Evolutionary conservation across 2,797 vertebrate genomes (phyloP).

Genomic region (Sandelia bainsii): DNA sequence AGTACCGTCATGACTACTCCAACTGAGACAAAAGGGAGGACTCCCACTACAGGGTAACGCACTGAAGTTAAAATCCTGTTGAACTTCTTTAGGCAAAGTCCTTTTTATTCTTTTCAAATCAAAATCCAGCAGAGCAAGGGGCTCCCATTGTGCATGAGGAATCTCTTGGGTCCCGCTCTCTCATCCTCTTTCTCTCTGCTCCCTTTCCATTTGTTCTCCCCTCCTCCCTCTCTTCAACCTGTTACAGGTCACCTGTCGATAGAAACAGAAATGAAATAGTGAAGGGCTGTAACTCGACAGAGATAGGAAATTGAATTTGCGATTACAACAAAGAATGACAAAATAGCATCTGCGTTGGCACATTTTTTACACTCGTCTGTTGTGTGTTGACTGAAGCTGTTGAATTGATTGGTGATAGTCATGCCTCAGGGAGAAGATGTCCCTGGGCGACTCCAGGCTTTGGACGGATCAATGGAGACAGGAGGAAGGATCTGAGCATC

Average conservation of each 20-base stretch:
- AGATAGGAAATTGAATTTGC: constrained; percentile 59
- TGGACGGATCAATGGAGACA: constrained; percentile 54
- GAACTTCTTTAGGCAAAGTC: constrained; percentile 52
- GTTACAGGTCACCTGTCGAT: constrained; percentile 70
- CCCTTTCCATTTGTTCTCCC: constrained; percentile 64
- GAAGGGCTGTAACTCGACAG: constrained; percentile 28
- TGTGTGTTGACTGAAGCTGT: constrained; percentile 62
- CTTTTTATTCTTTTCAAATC: constrained; percentile 55
- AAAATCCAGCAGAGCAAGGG: constrained; percentile 30
- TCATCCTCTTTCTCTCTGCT: constrained; percentile 59
- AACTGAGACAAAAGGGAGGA: constrained; percentile 24
- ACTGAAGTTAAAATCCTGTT: constrained; percentile 38
- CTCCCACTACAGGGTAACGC: constrained; percentile 23
- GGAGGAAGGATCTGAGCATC: constrained; percentile 27
- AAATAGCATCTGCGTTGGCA: constrained; percentile 56
- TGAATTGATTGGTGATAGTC: constrained; percentile 74
- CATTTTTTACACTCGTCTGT: constrained; percentile 38
- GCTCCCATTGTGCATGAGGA: constrained; percentile 45
- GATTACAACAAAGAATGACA: constrained; percentile 62
- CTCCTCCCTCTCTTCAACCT: constrained; percentile 53
- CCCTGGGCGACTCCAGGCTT: constrained; percentile 48
- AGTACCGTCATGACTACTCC: constrained; percentile 46
- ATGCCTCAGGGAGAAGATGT: constrained; percentile 51
- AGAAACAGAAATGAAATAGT: constrained; percentile 59
- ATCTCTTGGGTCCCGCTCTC: constrained; percentile 51